These are phyloP conservation scores for Pristionchus fissidentatus DNA, from an alignment of 2,888 invertebrate genomes.

Conservation along the genomic window DNA sequence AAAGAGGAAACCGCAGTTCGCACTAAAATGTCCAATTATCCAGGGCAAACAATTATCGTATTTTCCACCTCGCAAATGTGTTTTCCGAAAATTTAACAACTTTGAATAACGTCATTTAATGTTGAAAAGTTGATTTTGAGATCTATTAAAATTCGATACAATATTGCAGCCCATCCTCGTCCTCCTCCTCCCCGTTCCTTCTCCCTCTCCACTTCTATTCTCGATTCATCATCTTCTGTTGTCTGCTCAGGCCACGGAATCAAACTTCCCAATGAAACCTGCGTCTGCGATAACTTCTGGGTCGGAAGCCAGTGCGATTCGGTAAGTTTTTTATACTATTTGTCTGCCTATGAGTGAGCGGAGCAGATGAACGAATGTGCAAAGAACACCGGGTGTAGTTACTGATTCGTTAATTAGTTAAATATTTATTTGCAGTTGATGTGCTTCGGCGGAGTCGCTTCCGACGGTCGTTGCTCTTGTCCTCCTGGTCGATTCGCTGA, in stretches of 20 bases:
- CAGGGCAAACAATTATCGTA: too few species aligned
- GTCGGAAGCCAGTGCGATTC: slow-evolving; percentile 18
- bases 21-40: too few species aligned
- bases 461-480: slow-evolving; percentile 10
- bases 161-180: not conserved
- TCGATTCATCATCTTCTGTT: not conserved
- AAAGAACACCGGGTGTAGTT: too few species aligned
- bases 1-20: not conserved
- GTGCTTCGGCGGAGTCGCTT: slow-evolving; percentile 35
- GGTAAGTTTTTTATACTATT: not conserved
- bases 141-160: not conserved
- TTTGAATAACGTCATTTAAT: too few species aligned
- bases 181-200: slow-evolving; percentile 20
- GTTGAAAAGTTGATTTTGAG: too few species aligned
- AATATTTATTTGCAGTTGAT: not conserved
- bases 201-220: not conserved
- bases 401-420: not conserved
- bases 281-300: slow-evolving; percentile 45
- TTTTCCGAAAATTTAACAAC: too few species aligned
- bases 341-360: not conserved
- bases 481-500: slow-evolving; percentile 43
- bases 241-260: slow-evolving; percentile 31
- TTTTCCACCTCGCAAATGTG: too few species aligned
- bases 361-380: not conserved
- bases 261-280: slow-evolving; percentile 39